A percentile compares a stretch with the other conserved stretches of the same genome.
phyloP scores from a whole-genome alignment of 2,113 vertebrate genomes.

The Calidris pygmaea region DNA sequence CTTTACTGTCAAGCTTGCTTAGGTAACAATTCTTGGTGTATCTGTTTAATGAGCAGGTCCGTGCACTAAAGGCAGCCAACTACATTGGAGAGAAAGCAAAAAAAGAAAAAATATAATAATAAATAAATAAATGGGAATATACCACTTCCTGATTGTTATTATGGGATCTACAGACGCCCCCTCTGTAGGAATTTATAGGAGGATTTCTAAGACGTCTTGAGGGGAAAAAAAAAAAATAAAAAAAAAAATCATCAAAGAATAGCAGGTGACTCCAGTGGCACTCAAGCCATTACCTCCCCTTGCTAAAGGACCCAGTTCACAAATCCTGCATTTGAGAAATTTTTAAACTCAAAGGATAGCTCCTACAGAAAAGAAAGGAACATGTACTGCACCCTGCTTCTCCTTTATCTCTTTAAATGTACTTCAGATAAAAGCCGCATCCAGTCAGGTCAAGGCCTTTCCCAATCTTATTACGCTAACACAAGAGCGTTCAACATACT shows the following conservation, averaged over 20 bases:
- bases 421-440: slow-evolving; percentile 85
- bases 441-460: slow-evolving; percentile 82
- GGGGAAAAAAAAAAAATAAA: neutral
- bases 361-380: slow-evolving; percentile 69
- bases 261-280: slow-evolving; percentile 46
- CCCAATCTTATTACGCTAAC: slow-evolving; percentile 73
- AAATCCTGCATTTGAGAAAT: slow-evolving; percentile 43
- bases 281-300: slow-evolving; percentile 51
- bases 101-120: slow-evolving; percentile 42
- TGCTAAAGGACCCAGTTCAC: slow-evolving; percentile 27
- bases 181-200: slow-evolving; percentile 58
- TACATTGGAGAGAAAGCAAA: slow-evolving; percentile 58
- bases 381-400: slow-evolving; percentile 69
- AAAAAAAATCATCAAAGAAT: slow-evolving; percentile 16
- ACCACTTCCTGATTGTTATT: slow-evolving; percentile 42
- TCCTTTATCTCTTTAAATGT: slow-evolving; percentile 85
- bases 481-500: slow-evolving; percentile 68
- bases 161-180: slow-evolving; percentile 56
- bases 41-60: slow-evolving; percentile 84
- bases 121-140: slow-evolving; percentile 57
- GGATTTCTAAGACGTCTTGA: slow-evolving; percentile 28
- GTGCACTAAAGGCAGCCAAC: slow-evolving; percentile 77
- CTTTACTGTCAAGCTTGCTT: slow-evolving; percentile 75
- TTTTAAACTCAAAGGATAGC: slow-evolving; percentile 70
- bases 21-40: slow-evolving; percentile 83